Evolutionary conservation across 2,888 invertebrate genomes (phyloP).

Genomic region (Stramonita haemastoma): DNA sequence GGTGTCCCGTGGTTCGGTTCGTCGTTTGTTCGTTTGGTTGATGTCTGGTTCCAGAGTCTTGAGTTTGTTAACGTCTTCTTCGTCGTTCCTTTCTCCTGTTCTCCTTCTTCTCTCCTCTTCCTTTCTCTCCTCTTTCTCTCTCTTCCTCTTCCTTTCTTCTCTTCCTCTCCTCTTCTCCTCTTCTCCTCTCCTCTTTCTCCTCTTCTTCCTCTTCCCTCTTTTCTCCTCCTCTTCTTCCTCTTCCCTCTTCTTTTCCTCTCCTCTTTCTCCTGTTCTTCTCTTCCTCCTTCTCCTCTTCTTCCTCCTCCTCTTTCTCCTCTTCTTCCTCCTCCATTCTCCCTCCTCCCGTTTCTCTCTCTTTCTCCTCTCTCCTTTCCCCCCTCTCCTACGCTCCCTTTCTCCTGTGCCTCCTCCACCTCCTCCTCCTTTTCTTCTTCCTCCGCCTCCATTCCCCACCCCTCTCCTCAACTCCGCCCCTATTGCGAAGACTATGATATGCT

Average conservation of each 20-base stretch:
- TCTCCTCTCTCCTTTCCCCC: background rate
- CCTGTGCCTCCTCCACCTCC: background rate
- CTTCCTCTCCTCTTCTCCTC: background rate
- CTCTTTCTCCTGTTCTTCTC: background rate
- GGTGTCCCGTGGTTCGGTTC: too few species aligned
- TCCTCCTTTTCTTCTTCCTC: background rate
- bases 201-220: too few species aligned
- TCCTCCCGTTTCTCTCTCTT: background rate
- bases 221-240: background rate
- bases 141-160: background rate
- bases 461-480: too few species aligned
- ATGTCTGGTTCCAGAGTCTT: too few species aligned
- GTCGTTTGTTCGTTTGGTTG: too few species aligned
- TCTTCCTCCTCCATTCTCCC: background rate
- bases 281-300: background rate
- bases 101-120: background rate
- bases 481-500: too few species aligned
- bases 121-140: background rate
- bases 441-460: background rate
- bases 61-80: too few species aligned
- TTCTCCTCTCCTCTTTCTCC: too few species aligned
- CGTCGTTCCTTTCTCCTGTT: too few species aligned
- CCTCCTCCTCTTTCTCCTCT: background rate
- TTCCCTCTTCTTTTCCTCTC: background rate
- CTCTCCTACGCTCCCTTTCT: background rate